These are phyloP conservation scores for Tetragnatha versicolor DNA, from an alignment of 1,140 invertebrate genomes.

Conservation along the genomic window DNA sequence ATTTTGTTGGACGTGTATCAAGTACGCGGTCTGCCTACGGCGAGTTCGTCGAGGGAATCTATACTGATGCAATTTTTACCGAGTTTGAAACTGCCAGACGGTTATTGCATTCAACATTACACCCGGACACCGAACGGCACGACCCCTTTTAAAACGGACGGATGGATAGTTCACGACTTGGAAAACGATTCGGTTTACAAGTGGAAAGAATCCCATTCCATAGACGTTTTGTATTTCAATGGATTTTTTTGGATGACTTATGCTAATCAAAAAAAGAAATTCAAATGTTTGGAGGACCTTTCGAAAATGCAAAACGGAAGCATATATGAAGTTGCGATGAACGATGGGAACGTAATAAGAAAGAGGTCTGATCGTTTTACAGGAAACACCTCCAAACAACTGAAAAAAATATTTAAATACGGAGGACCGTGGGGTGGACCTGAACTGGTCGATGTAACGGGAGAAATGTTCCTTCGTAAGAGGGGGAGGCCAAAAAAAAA, in stretches of 20 bases:
- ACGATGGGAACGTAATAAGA: background rate
- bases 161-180: background rate
- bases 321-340: background rate
- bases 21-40: background rate
- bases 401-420: background rate
- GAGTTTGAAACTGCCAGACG: background rate
- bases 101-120: background rate
- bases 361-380: background rate
- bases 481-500: too few relatives aligned
- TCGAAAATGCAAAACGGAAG: background rate
- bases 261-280: background rate
- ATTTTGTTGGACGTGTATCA: constrained; percentile 28
- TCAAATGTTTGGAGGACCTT: background rate
- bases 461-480: too few relatives aligned
- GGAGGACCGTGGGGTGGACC: background rate
- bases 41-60: background rate
- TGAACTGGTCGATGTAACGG: background rate
- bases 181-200: background rate
- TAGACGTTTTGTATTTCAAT: constrained; percentile 1
- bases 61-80: constrained; percentile 1
- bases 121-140: background rate
- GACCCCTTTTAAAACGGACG: background rate
- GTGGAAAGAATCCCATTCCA: background rate
- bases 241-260: constrained; percentile 5
- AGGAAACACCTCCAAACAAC: background rate